Evolutionary conservation across 2,113 vertebrate species (phyloP).

Genomic region (Cettia cetti): DNA sequence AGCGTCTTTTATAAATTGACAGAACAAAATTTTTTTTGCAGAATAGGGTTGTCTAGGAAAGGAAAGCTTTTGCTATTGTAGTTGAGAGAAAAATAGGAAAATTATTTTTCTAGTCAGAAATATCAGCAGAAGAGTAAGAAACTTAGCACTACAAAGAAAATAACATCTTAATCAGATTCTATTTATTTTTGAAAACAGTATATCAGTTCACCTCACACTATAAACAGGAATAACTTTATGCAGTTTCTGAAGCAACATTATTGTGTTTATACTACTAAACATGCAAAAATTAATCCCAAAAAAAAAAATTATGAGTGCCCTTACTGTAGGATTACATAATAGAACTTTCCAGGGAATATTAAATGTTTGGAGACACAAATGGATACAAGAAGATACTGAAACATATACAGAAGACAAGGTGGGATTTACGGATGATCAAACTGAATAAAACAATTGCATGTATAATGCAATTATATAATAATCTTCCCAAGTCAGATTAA

Average conservation of each 20-base stretch:
- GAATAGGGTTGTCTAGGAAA: neutral
- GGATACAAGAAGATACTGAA: neutral
- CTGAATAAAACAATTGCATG: neutral
- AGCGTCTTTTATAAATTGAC: neutral
- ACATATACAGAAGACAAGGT: neutral
- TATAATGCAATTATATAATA: neutral
- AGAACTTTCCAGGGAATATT: neutral
- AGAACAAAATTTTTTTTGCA: neutral
- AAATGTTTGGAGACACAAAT: neutral
- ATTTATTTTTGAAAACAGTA: neutral
- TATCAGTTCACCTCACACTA: neutral
- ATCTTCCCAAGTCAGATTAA: slow-evolving; percentile 15
- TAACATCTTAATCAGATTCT: neutral
- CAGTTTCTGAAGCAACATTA: neutral
- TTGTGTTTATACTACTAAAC: neutral
- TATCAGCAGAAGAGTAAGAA: neutral
- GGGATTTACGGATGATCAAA: neutral
- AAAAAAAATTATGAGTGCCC: neutral
- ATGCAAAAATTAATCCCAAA: neutral
- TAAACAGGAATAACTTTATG: neutral
- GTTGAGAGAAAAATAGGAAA: neutral
- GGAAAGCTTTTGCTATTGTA: neutral
- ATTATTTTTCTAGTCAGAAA: neutral
- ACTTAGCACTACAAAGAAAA: neutral
- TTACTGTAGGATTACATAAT: neutral